Base-by-base conservation (phyloP, 2,888 invertebrate genomes). In the Stegophylla sp. region DNA sequence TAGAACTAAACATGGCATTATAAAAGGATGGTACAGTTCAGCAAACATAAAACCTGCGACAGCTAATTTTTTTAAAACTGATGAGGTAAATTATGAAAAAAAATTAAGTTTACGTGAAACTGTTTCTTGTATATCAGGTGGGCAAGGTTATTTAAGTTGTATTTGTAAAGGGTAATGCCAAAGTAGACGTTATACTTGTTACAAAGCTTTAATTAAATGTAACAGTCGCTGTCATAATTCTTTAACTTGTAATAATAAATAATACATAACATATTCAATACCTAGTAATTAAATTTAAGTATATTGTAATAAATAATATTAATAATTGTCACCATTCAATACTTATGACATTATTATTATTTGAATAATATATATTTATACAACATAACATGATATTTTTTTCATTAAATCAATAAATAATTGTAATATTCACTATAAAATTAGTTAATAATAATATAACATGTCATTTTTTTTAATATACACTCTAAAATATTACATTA, bases 1-100 rank as follows among this genome's bases (percentile, higher is more conserved):
- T 51, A 63, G 74, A 20, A 74, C 74, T 4, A 59, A 61, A 34
- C n/a, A 74, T 63, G 74, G 63, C 2, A 2, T 48, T 9, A 10
- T 48, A 48, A 48, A 48, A 48, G 48, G 48, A 10, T 48, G 48
- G 48, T 48, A 48, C 15, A 48, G 12, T 48, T 53, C 28, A 28
- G 28, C 28, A 61, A 61, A 15, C 17, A 13, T 28, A 0, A 61
- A 59, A 28, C 28, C 28, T 13, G 59, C 9, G 26, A 61, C 17
- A 28, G 26, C 17, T 61, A 61, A 28, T 28, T 59, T 59, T 15
- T 59, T 59, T 0, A 17, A 28, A 28, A 28, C 28, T 17, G 7
- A 4, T 12, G 28, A 28, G 28, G 61, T 61, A 28, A 61, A 61
- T 61, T 17, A 17, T 61, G 61, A 61, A 5, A 61, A 61, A 28